Conservation (phyloP, 2,797 vertebrate species). For the Staurois parvus region DNA sequence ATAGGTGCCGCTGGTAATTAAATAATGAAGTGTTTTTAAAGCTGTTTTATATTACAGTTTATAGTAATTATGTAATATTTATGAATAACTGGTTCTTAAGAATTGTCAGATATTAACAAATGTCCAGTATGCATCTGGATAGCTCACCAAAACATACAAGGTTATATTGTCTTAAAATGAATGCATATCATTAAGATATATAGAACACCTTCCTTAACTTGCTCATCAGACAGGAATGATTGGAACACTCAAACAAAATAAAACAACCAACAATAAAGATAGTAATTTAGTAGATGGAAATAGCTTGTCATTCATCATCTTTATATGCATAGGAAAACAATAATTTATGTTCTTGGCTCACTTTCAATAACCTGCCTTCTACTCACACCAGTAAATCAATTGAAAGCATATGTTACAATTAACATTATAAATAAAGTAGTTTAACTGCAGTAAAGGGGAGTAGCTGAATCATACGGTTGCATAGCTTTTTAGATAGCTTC, state of each 20-base stretch:
- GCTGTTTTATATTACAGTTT: conserved; percentile 18
- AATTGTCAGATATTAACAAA: conserved; percentile 71
- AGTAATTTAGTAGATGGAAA: conserved; percentile 62
- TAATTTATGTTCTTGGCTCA: conserved; percentile 55
- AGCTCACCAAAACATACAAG: conserved; percentile 75
- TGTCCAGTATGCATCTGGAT: conserved; percentile 70
- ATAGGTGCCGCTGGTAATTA: background rate
- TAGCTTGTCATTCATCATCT: conserved; percentile 58
- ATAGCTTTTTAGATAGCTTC: conserved; percentile 18
- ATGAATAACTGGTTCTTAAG: conserved; percentile 68
- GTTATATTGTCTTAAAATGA: conserved; percentile 71
- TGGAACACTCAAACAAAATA: conserved; percentile 54
- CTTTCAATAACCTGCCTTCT: conserved; percentile 40
- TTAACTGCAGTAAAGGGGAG: conserved; percentile 57
- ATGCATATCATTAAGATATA: conserved; percentile 60
- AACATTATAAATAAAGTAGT: conserved; percentile 64
- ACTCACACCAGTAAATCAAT: conserved; percentile 64
- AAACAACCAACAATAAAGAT: conserved; percentile 63
- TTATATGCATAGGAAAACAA: conserved; percentile 50
- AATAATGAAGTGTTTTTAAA: conserved; percentile 6
- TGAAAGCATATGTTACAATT: conserved; percentile 65
- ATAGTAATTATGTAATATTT: too few relatives aligned
- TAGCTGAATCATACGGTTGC: conserved; percentile 42
- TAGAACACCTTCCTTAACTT: conserved; percentile 55
- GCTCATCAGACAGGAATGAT: conserved; percentile 68